Conservation (phyloP, 2,888 invertebrate species). For the Xiphydria camelus region DNA sequence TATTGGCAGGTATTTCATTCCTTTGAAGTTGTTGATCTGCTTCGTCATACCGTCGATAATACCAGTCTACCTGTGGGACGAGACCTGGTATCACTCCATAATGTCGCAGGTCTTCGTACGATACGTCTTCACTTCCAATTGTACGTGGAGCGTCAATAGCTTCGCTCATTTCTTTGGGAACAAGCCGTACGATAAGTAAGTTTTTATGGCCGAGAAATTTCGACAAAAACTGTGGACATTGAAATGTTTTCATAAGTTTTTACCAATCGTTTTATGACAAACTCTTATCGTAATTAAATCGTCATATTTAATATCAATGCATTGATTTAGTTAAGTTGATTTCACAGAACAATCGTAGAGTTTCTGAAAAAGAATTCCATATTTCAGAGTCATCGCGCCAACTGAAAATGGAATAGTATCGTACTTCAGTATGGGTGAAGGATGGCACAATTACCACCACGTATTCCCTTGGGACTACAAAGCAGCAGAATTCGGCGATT, state of each 20-base stretch:
- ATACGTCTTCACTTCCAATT: constrained; percentile 72
- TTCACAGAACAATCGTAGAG: no score
- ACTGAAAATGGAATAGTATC: constrained; percentile 32
- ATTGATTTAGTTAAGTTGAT: no score
- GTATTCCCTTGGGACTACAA: constrained; percentile 59
- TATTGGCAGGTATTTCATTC: background rate
- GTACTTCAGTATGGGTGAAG: constrained; percentile 54
- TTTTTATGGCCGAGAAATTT: no score
- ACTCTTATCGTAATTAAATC: no score
- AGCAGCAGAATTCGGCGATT: constrained; percentile 54
- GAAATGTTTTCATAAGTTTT: no score
- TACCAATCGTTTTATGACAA: no score
- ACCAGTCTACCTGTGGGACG: constrained; percentile 61
- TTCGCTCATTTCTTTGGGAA: constrained; percentile 76
- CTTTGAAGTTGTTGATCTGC: constrained; percentile 56
- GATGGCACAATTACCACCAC: constrained; percentile 65
- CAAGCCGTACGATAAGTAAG: constrained; percentile 69
- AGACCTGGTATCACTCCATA: constrained; percentile 62
- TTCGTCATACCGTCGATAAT: constrained; percentile 60
- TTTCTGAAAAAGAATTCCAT: no score
- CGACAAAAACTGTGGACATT: no score
- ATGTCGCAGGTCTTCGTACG: constrained; percentile 68
- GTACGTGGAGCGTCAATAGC: constrained; percentile 85
- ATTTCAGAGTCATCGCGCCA: constrained; percentile 28
- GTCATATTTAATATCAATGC: no score